phyloP scores from a whole-genome alignment of 2,113 vertebrate genomes.

The Xenus cinereus region DNA sequence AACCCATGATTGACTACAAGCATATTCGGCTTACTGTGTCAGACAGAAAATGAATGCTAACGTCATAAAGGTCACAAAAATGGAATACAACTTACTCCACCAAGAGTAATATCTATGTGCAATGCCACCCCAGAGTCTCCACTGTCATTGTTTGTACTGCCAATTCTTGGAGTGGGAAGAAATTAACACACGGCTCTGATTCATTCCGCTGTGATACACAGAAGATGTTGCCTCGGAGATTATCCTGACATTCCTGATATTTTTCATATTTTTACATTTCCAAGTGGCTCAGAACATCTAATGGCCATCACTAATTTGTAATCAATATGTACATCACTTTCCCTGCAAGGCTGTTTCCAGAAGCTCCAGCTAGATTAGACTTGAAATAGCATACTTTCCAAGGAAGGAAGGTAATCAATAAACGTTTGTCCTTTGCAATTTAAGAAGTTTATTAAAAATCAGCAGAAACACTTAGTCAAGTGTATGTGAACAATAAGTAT shows the following conservation, averaged over 20 bases:
- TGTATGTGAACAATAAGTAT: not conserved
- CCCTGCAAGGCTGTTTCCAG: not conserved
- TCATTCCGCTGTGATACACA: not conserved
- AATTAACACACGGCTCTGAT: not conserved
- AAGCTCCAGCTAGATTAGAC: not conserved
- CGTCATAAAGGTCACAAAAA: not conserved
- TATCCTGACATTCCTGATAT: not conserved
- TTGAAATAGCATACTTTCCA: not conserved
- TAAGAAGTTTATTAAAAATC: not conserved
- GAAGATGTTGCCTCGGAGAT: not conserved
- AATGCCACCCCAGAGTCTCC: not conserved
- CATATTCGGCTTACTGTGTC: not conserved
- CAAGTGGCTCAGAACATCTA: not conserved
- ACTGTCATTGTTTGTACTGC: not conserved
- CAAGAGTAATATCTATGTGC: not conserved
- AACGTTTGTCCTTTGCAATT: not conserved
- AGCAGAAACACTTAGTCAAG: not conserved
- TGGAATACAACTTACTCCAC: not conserved
- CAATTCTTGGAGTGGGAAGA: not conserved
- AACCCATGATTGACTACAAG: fast-evolving
- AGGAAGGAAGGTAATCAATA: not conserved
- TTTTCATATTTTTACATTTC: not conserved
- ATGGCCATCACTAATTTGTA: not conserved
- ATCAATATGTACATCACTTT: not conserved
- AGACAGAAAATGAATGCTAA: not conserved